These are phyloP conservation scores for Trachelus stipa DNA, from an alignment of 2,888 invertebrate species.

Conservation along the genomic window DNA sequence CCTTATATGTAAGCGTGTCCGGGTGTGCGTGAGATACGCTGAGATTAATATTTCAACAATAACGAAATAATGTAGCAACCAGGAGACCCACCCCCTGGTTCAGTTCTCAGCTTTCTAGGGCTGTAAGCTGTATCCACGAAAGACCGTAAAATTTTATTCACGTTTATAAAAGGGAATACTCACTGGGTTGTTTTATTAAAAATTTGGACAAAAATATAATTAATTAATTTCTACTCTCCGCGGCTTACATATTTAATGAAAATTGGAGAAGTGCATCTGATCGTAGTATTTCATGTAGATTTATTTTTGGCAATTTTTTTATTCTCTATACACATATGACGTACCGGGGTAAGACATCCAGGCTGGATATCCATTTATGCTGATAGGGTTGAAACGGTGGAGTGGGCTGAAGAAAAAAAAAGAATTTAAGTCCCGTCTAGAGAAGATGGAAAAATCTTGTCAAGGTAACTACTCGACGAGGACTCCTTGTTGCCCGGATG, in stretches of 20 bases:
- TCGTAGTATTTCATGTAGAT: too few species aligned
- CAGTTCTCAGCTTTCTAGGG: neutral
- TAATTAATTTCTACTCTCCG: neutral
- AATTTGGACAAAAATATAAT: too few species aligned
- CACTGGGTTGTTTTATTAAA: neutral
- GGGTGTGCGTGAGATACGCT: constrained; percentile 33
- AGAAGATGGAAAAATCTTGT: neutral
- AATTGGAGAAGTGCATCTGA: neutral
- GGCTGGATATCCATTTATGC: neutral
- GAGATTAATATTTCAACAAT: constrained; percentile 61
- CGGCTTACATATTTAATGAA: neutral
- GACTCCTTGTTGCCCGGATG: neutral
- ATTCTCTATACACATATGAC: neutral
- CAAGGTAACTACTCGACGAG: neutral
- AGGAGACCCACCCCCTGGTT: neutral
- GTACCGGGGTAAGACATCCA: neutral
- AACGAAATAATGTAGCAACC: constrained; percentile 43
- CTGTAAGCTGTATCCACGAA: neutral
- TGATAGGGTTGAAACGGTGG: neutral
- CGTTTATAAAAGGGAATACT: neutral
- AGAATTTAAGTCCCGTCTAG: neutral
- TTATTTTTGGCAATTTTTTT: neutral
- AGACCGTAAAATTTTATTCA: neutral
- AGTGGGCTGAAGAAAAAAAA: neutral
- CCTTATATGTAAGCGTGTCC: constrained; percentile 18